phyloP scores from a whole-genome alignment of 2,113 vertebrate species.

The Morone saxatilis region DNA sequence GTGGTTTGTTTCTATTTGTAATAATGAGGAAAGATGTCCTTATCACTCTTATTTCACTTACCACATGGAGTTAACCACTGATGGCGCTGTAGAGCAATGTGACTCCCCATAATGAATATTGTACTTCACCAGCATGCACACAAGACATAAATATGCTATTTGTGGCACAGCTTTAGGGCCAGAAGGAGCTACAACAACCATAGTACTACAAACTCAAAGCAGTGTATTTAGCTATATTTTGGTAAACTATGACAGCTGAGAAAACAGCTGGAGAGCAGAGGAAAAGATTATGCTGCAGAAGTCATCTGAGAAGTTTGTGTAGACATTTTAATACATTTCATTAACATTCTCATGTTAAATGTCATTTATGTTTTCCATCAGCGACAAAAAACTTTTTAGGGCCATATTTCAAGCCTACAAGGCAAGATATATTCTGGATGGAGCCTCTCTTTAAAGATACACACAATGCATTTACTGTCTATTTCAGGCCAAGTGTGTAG shows the following conservation, averaged over 20 bases:
- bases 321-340: not conserved
- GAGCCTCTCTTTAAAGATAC: not conserved
- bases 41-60: constrained; percentile 5
- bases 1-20: constrained; percentile 35
- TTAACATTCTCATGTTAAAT: constrained; percentile 1
- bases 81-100: not conserved
- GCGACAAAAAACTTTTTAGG: constrained; percentile 11
- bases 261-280: not conserved
- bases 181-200: not conserved
- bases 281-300: not conserved
- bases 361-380: constrained; percentile 11
- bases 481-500: constrained; percentile 2
- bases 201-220: not conserved
- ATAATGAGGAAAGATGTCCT: constrained; percentile 36
- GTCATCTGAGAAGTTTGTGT: not conserved
- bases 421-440: not conserved
- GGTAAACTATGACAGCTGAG: not conserved
- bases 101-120: not conserved
- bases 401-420: constrained; percentile 4
- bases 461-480: not conserved
- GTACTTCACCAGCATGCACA: not conserved
- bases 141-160: not conserved
- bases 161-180: not conserved
- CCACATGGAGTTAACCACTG: not conserved
- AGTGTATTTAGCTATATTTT: not conserved